These are phyloP conservation scores for Acipenser oxyrinchus DNA, from an alignment of 2,797 vertebrate species.

Conservation along the genomic window DNA sequence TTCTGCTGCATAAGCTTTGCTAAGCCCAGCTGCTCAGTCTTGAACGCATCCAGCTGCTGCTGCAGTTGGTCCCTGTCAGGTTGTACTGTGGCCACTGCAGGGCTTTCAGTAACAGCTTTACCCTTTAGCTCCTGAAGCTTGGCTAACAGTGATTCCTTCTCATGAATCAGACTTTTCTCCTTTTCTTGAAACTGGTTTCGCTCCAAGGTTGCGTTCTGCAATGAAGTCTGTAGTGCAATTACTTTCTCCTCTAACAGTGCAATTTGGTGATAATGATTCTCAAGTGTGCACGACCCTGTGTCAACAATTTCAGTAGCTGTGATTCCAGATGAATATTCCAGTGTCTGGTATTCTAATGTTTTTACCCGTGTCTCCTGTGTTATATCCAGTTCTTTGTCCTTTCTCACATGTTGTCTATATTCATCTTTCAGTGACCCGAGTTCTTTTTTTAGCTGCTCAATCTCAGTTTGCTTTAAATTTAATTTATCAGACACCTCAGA, in stretches of 20 bases:
- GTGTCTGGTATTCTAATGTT: not conserved
- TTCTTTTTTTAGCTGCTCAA: conserved; percentile 59
- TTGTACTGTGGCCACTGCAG: not conserved
- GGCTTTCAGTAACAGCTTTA: conserved; percentile 40
- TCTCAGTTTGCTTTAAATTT: conserved; percentile 53
- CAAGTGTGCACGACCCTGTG: conserved; percentile 26
- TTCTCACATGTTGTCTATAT: conserved; percentile 46
- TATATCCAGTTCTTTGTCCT: conserved; percentile 50
- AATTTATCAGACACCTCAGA: conserved; percentile 66
- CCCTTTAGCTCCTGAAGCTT: conserved; percentile 35
- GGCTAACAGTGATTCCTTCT: conserved; percentile 35
- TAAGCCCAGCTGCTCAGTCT: conserved; percentile 52
- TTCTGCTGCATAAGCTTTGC: conserved; percentile 19
- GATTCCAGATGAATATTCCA: conserved; percentile 28
- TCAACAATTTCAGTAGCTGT: conserved; percentile 16
- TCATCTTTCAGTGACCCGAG: conserved; percentile 55
- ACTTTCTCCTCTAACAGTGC: conserved; percentile 41
- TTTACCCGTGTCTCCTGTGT: conserved; percentile 27
- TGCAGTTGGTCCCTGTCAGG: conserved; percentile 57
- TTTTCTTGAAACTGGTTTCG: conserved; percentile 32
- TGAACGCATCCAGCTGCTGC: conserved; percentile 57
- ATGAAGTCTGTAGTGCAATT: conserved; percentile 38
- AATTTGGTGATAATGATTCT: conserved; percentile 44
- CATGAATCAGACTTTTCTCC: conserved; percentile 32
- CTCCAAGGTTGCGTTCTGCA: conserved; percentile 36